Evolutionary conservation across 2,797 vertebrate species (phyloP), one percentile per base, ranked within the genome.

Genomic region (Eremophila alpestris): DNA sequence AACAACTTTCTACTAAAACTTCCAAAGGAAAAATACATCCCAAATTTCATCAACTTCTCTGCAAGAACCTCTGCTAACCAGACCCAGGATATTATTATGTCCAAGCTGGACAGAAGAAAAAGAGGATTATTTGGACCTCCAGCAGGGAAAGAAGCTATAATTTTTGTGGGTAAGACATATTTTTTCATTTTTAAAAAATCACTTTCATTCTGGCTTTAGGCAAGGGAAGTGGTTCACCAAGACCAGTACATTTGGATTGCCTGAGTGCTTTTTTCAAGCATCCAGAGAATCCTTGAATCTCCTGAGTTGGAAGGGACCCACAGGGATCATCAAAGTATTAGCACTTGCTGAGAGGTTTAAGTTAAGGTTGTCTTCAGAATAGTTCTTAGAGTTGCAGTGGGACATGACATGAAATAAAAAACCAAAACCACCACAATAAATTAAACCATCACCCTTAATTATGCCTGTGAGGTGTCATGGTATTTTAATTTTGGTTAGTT

Each of bases 71-170:
- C 99, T 64, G 99, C 99, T 80, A 98, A 97, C 94, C 99, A 99
- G 92, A 99, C 98, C 8, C 99, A 99, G 93, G 99, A 99, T 81
- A 99, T 99, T 91, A 98, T 99, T 94, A 99, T 99, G 98, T 98
- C 98, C 60, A 99, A 99, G 94, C 95, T 99, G 96, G 99, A 99
- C 83, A 97, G 98, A 64, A 97, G 99, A 76, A 97, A 98, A 76
- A 99, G 98, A 94, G 99, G 99, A 9, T 94, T 99, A 70, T 99
- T 98, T 69, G 99, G 99, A 32, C 99, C 99, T 34, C 98, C 99
- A 8, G 14, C 96, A 8, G 99, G 99, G 34, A 99, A 98, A 97
- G 98, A 98, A 92, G 98, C 98, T 68, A 77, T 99, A 60, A 95
- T 99, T 52, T 99, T 99, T 96, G 99, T 99, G 62, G 99, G 99